Evolutionary conservation across 2,888 invertebrate genomes (phyloP).

Genomic region (Aricia artaxerxes): DNA sequence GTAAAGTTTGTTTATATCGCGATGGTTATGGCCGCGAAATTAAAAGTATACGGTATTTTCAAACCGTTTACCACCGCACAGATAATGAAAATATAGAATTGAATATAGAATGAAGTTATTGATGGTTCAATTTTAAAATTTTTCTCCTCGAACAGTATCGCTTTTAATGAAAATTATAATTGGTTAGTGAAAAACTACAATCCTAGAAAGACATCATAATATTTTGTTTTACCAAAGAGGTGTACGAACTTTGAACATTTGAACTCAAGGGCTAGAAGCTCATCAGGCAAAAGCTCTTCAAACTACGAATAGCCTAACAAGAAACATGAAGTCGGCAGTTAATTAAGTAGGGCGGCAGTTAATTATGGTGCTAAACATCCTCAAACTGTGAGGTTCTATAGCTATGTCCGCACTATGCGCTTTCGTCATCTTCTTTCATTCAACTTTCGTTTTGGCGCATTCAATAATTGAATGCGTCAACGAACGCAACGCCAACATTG

Average conservation of each 20-base stretch:
- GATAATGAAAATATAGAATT: not conserved
- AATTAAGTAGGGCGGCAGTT: not conserved
- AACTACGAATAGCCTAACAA: not conserved
- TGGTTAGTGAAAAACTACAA: not conserved
- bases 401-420: too few species aligned
- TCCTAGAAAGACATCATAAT: not conserved
- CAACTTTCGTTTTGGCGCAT: too few species aligned
- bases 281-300: not conserved
- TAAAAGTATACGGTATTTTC: conserved; percentile 13
- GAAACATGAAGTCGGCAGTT: too few species aligned
- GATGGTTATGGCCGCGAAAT: conserved; percentile 25
- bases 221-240: too few species aligned
- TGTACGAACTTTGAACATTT: too few species aligned
- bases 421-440: too few species aligned
- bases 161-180: not conserved
- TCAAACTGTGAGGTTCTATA: not conserved
- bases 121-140: not conserved
- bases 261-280: not conserved
- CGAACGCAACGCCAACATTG: too few species aligned
- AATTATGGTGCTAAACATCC: too few species aligned
- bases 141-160: not conserved
- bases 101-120: not conserved
- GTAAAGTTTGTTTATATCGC: conserved; percentile 26
- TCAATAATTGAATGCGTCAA: too few species aligned
- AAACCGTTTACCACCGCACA: not conserved